Evolutionary conservation across 2,888 invertebrate species (phyloP), one percentile per base, ranked within the genome.

Genomic region (Drymonia ruficornis): DNA sequence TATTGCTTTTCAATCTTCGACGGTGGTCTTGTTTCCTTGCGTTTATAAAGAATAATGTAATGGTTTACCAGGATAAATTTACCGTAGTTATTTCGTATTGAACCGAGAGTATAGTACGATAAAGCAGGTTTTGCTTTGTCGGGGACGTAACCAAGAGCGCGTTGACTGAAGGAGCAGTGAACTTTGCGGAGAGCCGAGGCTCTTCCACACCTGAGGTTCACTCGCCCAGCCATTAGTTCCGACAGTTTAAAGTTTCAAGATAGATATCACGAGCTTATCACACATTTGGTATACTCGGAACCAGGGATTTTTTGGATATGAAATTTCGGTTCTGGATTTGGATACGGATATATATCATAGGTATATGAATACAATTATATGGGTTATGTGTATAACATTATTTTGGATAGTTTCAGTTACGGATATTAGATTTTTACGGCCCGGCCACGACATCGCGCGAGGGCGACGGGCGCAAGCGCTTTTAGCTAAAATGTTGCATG

Each of bases 201-300:
- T 79, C 80, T 80, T 83, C 85, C 80, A 83, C 88, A 88, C 89
- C 89, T 91, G 86, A 83, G 83, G 83, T 86, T 87, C 81, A 86
- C 86, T 86, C 84, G 83, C 87, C 86, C 81, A 81, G 67, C 79
- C 82, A 87, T 90, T 89, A 86, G 83, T 84, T 87, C 81, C 78
- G 74, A 84, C 78, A 81, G 79, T 83, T 84, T 85, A 83, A 83
- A 83, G 81, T 81, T 78, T 70, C 65, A 66, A 83, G 82, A 82
- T 83, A 83, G 72, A 79, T 82, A 84, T 81, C 83, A 81, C 71
- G 74, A 74, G 77, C 72, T 81, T 81, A 81, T 82, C 78, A 80
- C 72, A 73, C 78, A 74, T 72, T 78, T 58, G 38, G 58, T 70
- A 55, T 53, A 71, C 72, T 44, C 53, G 9, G 52, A 52, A 52